These are phyloP conservation scores for Griposia aprilina DNA, from an alignment of 2,888 invertebrate genomes.

Conservation along the genomic window DNA sequence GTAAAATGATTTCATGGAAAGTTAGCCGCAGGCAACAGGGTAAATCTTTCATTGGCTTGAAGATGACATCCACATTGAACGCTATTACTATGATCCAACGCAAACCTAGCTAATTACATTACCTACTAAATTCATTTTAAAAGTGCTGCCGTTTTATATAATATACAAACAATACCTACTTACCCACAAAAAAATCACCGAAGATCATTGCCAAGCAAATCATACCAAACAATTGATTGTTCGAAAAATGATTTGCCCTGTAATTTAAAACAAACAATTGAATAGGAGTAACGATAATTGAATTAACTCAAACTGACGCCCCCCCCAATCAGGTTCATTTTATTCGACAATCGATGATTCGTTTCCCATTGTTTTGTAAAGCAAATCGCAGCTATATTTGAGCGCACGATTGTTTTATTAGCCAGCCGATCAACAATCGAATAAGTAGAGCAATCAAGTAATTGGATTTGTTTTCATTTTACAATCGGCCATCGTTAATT, in stretches of 20 bases:
- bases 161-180: not conserved
- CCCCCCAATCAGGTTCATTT: not conserved
- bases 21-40: not conserved
- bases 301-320: conserved; percentile 33
- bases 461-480: conserved; percentile 49
- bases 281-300: conserved; percentile 4
- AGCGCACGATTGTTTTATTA: conserved; percentile 42
- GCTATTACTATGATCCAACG: not conserved
- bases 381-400: not conserved
- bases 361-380: conserved; percentile 28
- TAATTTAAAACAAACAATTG: conserved; percentile 35
- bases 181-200: not conserved
- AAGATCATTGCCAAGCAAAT: not conserved
- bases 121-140: not conserved
- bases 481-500: conserved; percentile 44
- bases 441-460: conserved; percentile 51
- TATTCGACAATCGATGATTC: conserved; percentile 20
- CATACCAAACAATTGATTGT: not conserved
- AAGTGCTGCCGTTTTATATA: not conserved
- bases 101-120: too few relatives aligned
- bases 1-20: not conserved
- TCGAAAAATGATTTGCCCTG: not conserved
- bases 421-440: conserved; percentile 38
- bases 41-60: not conserved
- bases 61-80: not conserved